Evolutionary conservation across 2,113 vertebrate genomes (phyloP).

Genomic region (Geococcyx californianus): DNA sequence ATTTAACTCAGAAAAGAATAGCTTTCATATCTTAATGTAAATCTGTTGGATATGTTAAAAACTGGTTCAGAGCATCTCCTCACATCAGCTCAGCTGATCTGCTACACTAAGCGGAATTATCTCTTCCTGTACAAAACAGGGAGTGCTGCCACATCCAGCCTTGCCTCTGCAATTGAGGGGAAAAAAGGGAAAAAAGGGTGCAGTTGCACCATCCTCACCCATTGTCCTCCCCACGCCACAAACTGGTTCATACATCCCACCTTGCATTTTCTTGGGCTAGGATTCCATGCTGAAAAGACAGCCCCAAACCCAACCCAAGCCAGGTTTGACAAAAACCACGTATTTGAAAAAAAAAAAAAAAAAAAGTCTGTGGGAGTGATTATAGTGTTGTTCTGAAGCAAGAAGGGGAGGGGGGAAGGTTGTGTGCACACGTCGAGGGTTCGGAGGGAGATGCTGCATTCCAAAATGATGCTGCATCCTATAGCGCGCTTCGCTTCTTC

Average conservation of each 20-base stretch:
- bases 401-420: neutral
- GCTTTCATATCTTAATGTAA: constrained; percentile 52
- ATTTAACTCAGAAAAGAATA: constrained; percentile 33
- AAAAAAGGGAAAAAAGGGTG: neutral
- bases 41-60: constrained; percentile 47
- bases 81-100: constrained; percentile 52
- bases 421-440: accelerated
- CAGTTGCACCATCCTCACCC: neutral
- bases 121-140: neutral
- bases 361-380: neutral
- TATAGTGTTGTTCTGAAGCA: neutral
- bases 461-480: neutral
- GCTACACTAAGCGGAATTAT: constrained; percentile 44
- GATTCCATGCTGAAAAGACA: neutral
- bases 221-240: neutral
- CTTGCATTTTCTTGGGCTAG: neutral
- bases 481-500: constrained; percentile 81
- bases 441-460: neutral
- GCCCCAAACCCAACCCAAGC: neutral
- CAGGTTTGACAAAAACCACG: neutral
- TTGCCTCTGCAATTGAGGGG: neutral
- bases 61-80: constrained; percentile 37
- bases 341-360: neutral
- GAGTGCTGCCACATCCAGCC: neutral
- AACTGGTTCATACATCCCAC: neutral